These are phyloP conservation scores for Platysteira castanea DNA, from an alignment of 2,113 vertebrate genomes.

Conservation along the genomic window DNA sequence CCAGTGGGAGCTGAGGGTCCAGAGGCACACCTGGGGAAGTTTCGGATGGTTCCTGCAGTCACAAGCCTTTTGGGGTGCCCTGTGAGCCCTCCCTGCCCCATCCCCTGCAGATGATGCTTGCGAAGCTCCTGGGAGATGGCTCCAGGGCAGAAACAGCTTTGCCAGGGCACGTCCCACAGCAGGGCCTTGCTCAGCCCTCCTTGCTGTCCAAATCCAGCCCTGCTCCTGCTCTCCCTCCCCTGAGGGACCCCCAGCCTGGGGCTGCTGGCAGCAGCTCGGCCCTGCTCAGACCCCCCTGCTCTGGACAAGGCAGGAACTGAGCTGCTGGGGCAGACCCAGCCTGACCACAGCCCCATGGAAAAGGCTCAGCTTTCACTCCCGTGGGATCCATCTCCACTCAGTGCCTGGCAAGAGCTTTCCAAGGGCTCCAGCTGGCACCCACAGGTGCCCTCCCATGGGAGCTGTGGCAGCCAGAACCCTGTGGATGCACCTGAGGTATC, in stretches of 20 bases:
- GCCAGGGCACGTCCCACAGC: fast-evolving
- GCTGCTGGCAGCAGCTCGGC: not conserved
- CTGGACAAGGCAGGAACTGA: not conserved
- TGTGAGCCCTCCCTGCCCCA: not conserved
- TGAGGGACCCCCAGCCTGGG: not conserved
- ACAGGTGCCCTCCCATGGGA: not conserved
- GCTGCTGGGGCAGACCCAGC: not conserved
- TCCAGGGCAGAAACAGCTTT: fast-evolving
- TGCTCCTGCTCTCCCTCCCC: not conserved
- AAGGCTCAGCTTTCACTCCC: not conserved
- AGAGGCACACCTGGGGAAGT: fast-evolving
- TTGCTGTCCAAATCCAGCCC: not conserved
- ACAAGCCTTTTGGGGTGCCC: fast-evolving
- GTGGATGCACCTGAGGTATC: fast-evolving
- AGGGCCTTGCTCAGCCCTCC: not conserved
- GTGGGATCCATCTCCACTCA: fast-evolving
- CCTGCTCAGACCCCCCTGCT: fast-evolving
- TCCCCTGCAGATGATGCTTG: fast-evolving
- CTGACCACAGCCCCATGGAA: not conserved
- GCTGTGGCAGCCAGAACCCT: not conserved
- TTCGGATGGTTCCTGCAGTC: not conserved
- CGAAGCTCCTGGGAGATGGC: not conserved
- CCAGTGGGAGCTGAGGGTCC: fast-evolving
- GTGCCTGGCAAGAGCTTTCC: not conserved
- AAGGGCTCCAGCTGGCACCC: not conserved